Evolutionary conservation across 2,113 vertebrate species (phyloP).

Genomic region (Ancistrus triradiatus): DNA sequence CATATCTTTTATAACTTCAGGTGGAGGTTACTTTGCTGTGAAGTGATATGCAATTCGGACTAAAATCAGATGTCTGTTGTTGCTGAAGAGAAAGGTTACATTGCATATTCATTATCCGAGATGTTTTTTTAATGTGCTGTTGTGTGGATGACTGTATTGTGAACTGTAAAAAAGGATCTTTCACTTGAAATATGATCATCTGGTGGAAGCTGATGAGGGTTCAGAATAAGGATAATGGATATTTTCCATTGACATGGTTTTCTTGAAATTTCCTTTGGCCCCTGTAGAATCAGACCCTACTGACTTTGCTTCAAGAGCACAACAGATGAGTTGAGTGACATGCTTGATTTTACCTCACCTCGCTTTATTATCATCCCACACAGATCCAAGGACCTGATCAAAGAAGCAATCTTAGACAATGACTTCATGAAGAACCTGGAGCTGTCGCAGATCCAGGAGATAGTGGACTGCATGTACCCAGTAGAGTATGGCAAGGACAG

Average conservation of each 20-base stretch:
- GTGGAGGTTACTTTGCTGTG: constrained; percentile 5
- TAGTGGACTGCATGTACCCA: constrained; percentile 98
- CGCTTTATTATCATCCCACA: constrained; percentile 13
- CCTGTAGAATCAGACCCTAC: not conserved
- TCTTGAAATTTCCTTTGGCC: constrained; percentile 5
- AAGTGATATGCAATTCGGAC: constrained; percentile 19
- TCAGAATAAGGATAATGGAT: not conserved
- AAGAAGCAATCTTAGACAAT: constrained; percentile 94
- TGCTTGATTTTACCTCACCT: not conserved
- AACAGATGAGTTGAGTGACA: constrained; percentile 9
- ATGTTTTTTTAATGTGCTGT: constrained; percentile 15
- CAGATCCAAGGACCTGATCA: constrained; percentile 95
- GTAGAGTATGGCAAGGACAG: constrained; percentile 92
- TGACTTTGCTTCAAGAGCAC: constrained; percentile 1
- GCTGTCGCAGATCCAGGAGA: constrained; percentile 94
- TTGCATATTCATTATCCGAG: constrained; percentile 32
- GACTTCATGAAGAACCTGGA: constrained; percentile 99
- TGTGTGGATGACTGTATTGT: constrained; percentile 30
- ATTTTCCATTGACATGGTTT: not conserved
- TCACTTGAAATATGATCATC: constrained; percentile 4
- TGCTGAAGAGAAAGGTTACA: constrained; percentile 30
- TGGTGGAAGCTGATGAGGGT: not conserved
- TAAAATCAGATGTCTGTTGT: constrained; percentile 8
- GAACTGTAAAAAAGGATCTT: not conserved
- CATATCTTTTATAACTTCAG: not conserved